Evolutionary conservation across 2,888 invertebrate genomes (phyloP).

Genomic region (Taphrorychus bicolor): DNA sequence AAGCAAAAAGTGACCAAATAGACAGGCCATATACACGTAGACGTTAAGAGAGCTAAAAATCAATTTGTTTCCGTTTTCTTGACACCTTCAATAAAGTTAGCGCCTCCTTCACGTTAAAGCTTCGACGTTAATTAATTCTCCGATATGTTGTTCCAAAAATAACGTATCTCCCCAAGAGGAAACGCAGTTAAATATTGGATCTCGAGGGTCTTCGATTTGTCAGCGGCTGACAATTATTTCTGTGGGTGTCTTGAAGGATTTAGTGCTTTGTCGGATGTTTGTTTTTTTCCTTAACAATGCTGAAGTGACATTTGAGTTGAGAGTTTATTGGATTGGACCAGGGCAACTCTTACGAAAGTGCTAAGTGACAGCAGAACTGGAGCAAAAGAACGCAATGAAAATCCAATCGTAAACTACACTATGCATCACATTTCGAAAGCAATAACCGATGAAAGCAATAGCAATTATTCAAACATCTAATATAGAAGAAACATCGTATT

Average conservation of each 20-base stretch:
- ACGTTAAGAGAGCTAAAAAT: constrained; percentile 8
- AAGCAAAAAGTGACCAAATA: background rate
- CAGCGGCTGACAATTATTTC: constrained; percentile 34
- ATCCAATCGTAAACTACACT: background rate
- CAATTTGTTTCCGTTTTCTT: constrained; percentile 25
- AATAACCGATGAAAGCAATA: background rate
- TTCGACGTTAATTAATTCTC: constrained; percentile 29
- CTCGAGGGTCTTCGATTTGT: constrained; percentile 32
- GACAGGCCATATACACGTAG: background rate
- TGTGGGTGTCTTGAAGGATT: constrained; percentile 19
- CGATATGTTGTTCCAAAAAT: constrained; percentile 30
- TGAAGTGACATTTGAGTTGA: constrained; percentile 14
- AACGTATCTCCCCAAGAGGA: constrained; percentile 21
- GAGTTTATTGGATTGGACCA: background rate
- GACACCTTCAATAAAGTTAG: constrained; percentile 30
- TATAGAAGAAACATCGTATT: background rate
- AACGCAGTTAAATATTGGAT: constrained; percentile 30
- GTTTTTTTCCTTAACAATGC: constrained; percentile 27
- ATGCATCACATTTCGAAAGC: background rate
- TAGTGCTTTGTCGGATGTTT: constrained; percentile 20
- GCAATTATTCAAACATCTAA: background rate
- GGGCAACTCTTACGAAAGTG: background rate
- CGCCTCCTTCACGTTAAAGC: constrained; percentile 28
- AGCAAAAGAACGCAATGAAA: background rate
- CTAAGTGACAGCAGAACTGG: background rate